Evolutionary conservation across 2,888 invertebrate genomes (phyloP), one percentile per base, ranked within the genome.

Genomic region (Stratiomys singularior): DNA sequence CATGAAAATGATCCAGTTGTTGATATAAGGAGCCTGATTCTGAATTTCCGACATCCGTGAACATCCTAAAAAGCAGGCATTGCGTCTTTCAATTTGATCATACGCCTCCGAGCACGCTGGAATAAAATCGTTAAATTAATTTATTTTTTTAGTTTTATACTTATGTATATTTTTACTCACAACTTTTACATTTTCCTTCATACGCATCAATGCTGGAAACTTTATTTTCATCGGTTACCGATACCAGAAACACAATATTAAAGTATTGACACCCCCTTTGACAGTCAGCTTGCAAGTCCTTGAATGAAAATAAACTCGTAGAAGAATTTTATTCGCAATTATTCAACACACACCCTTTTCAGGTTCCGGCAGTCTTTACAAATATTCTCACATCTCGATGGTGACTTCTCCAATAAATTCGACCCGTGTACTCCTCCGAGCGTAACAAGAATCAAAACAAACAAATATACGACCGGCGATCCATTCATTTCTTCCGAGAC

Each of bases 261-360:
- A 77, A 77, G 15, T 77, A 77, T 44, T 77, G 77, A 37, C 77
- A 77, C 25, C 77, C 77, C 18, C 77, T 27, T 28, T 77, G 69
- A 60, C 77, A 77, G n/a, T 77, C 77, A 13, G 37, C 44, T 15
- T 30, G 60, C 60, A 69, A 15, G 37, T 77, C 77, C 77, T 74
- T 56, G 69, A 30, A 23, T 37, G 64, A 47, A 44, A 67, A 67
- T 46, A 37, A 37, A 37, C 3, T 37, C 37, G 9, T 37, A 5
- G 52, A 52, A 52, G 4, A 18, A 52, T 52, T 52, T 13, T 5
- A 52, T 52, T 37, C 9, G 37, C 37, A 37, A n/a, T 37, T 37
- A 9, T 9, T 37, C 37, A 37, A 37, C n/a, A 37, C 74, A 28
- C 21, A 76, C 76, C 64, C 47, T 76, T 67, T 76, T 25, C 28